phyloP scores from a whole-genome alignment of 1,140 invertebrate genomes.

The Lasaia peninsularis region DNA sequence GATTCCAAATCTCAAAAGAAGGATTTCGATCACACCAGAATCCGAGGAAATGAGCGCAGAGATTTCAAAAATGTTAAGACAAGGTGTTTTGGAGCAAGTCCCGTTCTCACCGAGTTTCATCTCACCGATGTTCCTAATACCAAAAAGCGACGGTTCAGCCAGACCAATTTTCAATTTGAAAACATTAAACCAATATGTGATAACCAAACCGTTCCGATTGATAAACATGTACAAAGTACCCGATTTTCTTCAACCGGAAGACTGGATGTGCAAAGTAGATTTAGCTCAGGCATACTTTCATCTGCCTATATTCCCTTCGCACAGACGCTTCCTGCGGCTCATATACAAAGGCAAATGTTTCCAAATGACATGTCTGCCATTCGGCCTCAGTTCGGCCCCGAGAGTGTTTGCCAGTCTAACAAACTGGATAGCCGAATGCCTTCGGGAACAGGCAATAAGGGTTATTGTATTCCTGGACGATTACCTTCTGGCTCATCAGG shows the following conservation, averaged over 20 bases:
- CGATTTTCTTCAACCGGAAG: slow-evolving; percentile 5
- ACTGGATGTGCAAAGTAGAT: slow-evolving; percentile 14
- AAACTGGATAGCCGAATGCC: background rate
- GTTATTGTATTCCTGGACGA: slow-evolving; percentile 2
- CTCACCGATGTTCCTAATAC: background rate
- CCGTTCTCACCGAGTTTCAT: background rate
- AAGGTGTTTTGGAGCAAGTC: background rate
- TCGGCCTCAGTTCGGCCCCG: background rate
- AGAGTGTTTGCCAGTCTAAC: background rate
- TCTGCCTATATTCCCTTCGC: background rate
- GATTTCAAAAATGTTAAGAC: background rate
- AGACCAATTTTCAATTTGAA: slow-evolving; percentile 9
- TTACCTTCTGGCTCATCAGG: background rate
- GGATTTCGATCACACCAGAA: no score
- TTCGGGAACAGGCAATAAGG: background rate
- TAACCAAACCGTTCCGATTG: background rate
- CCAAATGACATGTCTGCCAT: slow-evolving; percentile 9
- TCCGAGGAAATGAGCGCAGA: no score
- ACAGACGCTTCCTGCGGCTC: slow-evolving; percentile 3
- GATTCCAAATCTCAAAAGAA: no score
- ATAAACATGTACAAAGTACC: slow-evolving; percentile 2
- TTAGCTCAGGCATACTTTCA: slow-evolving; percentile 2
- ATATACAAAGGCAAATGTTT: background rate
- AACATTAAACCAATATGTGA: background rate
- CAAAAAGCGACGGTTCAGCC: background rate